phyloP scores from a whole-genome alignment of 2,888 invertebrate species.

The Didymodactylos carnosus region DNA sequence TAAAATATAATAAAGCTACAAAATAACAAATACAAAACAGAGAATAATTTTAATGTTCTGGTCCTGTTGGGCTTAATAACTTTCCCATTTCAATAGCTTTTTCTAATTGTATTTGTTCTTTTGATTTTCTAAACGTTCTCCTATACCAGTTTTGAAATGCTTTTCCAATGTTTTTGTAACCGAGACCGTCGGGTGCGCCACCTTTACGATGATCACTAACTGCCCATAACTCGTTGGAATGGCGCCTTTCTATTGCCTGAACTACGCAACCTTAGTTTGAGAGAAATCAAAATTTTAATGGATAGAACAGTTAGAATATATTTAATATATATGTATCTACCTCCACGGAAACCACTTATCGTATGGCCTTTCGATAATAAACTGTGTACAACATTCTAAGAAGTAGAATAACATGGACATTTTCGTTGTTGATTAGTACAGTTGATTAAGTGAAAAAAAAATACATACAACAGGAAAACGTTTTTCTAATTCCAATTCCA shows the following conservation, averaged over 20 bases:
- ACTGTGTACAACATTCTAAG: not conserved
- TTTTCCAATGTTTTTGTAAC: not conserved
- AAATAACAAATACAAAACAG: not conserved
- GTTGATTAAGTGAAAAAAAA: no score
- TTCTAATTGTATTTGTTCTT: not conserved
- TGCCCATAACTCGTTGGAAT: not conserved
- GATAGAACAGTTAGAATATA: no score
- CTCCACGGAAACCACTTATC: not conserved
- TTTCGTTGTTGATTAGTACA: no score
- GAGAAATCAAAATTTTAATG: no score
- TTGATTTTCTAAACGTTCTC: not conserved
- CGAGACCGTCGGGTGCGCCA: conserved; percentile 11
- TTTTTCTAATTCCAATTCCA: conserved; percentile 7
- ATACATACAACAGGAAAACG: conserved; percentile 3
- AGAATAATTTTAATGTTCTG: no score
- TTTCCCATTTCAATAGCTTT: not conserved
- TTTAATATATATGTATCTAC: no score
- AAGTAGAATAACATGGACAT: not conserved
- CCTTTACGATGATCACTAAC: conserved; percentile 13
- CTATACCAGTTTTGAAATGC: not conserved
- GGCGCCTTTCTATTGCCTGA: conserved; percentile 4
- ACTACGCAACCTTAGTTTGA: conserved; percentile 4
- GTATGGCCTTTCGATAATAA: not conserved
- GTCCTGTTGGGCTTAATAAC: not conserved
- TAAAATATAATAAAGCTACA: no score